Percentiles rank a stretch among this genome's conserved stretches.
Conservation (phyloP, 1,140 invertebrate species). For the Micrasema minimum region DNA sequence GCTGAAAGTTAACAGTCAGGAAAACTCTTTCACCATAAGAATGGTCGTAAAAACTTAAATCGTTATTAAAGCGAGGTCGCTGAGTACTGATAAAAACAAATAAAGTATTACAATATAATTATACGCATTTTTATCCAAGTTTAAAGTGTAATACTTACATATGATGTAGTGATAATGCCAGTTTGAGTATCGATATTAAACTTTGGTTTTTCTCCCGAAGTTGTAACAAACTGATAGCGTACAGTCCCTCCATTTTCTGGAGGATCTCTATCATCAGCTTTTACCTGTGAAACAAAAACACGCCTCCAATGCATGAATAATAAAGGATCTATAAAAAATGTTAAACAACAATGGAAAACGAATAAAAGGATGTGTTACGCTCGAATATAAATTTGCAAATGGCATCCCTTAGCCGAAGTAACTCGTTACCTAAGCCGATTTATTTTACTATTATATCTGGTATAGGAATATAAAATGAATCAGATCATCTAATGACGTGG, state of each 20-base stretch:
- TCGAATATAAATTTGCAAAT: constrained; percentile 19
- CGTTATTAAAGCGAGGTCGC: no score
- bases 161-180: constrained; percentile 79
- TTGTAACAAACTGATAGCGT: constrained; percentile 81
- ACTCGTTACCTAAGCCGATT: no score
- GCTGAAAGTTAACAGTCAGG: no score
- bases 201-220: constrained; percentile 77
- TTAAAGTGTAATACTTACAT: constrained; percentile 69
- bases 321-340: constrained; percentile 15
- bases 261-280: constrained; percentile 69
- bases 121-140: no score
- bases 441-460: no score
- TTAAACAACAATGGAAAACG: constrained; percentile 5
- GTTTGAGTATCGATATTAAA: constrained; percentile 81
- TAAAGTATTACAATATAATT: no score
- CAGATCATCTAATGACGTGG: no score
- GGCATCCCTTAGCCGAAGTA: no score
- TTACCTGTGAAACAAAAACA: constrained; percentile 55
- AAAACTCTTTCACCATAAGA: no score
- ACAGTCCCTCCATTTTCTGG: constrained; percentile 81
- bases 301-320: background rate
- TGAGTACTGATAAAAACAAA: no score
- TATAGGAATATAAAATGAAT: no score
- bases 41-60: no score
- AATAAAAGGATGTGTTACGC: constrained; percentile 22